phyloP scores from a whole-genome alignment of 2,797 vertebrate species.

The Spea hammondii region DNA sequence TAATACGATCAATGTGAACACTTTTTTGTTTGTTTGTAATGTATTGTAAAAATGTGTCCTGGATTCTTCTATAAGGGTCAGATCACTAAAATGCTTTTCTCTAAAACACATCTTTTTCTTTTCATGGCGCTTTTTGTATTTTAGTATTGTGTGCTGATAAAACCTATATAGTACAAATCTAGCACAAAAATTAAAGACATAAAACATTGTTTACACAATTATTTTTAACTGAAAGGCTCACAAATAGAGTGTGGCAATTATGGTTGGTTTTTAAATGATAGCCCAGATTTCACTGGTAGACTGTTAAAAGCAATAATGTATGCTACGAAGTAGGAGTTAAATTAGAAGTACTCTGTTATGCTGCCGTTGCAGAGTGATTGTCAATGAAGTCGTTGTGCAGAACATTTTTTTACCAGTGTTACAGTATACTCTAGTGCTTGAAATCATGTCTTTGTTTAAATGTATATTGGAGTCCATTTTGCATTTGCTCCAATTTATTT shows the following conservation, averaged over 20 bases:
- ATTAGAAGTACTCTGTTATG: no score
- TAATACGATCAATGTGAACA: slow-evolving; percentile 43
- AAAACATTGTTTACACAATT: slow-evolving; percentile 3
- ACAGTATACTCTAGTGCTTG: no score
- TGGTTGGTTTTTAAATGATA: not conserved
- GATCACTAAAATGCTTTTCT: slow-evolving; percentile 12
- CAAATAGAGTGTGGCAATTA: not conserved
- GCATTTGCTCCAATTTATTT: no score
- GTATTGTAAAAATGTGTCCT: slow-evolving; percentile 26
- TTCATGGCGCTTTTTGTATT: slow-evolving; percentile 25
- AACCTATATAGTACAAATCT: not conserved
- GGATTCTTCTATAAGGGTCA: slow-evolving; percentile 14
- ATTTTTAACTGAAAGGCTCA: not conserved
- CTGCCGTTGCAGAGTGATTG: no score
- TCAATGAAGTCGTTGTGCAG: no score
- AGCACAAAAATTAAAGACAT: not conserved
- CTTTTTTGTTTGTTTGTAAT: slow-evolving; percentile 22
- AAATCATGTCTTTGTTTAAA: no score
- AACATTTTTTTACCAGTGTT: no score
- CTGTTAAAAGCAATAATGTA: no score
- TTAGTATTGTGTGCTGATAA: not conserved
- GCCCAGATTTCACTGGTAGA: not conserved
- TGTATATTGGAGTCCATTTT: no score
- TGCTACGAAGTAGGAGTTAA: no score
- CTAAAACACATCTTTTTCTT: slow-evolving; percentile 1